Base-by-base conservation (phyloP, 1,140 invertebrate genomes). In the Scaptodrosophila lebanonensis region DNA sequence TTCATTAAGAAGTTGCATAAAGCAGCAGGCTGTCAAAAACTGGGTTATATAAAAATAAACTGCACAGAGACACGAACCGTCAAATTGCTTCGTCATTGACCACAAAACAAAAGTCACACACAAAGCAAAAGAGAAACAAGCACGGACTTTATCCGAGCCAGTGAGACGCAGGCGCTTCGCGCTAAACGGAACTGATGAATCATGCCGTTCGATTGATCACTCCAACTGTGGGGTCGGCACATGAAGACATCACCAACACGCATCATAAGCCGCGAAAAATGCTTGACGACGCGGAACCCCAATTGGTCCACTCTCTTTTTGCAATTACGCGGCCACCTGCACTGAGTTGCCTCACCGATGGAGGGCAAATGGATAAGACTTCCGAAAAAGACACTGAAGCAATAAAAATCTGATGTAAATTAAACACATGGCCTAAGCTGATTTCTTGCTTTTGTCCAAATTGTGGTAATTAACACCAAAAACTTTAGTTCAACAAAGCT, bases 71-170 rank as follows among this genome's bases (percentile, higher is more conserved):
- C 47, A 48, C 35, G 42, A 9, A 44, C 35, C 30, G 30, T 32
- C 29, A 42, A 71, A 54, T 22, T 47, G 72, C 73, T 77, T 68
- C 73, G 73, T 77, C 73, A 77, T 77, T 77, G 75, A 59, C 44
- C 68, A 77, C 53, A 60, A 67, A 57, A 70, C 53, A 42, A 39
- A 60, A 54, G 30, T 50, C 36, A 36, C 36, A 39, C 20, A 54
- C 25, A 68, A 64, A 53, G 56, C 53, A 53, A 42, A 20, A 49
- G 25, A 43, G 58, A 58, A 51, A 49, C 18, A 39, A 50, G 57
- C 54, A 53, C 56, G 42, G 57, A 49, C 54, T 51, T 45, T 38
- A 45, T 32, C 38, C 58, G 44, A 17, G 18, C 15, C 29, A 29
- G 25, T 29, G 44, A 30, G 22, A 30, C 30, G 8, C 12, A 47